Percentiles rank a stretch among this genome's conserved stretches.
Evolutionary conservation across 2,888 invertebrate genomes (phyloP).

Genomic region (Drosophila diplacantha): DNA sequence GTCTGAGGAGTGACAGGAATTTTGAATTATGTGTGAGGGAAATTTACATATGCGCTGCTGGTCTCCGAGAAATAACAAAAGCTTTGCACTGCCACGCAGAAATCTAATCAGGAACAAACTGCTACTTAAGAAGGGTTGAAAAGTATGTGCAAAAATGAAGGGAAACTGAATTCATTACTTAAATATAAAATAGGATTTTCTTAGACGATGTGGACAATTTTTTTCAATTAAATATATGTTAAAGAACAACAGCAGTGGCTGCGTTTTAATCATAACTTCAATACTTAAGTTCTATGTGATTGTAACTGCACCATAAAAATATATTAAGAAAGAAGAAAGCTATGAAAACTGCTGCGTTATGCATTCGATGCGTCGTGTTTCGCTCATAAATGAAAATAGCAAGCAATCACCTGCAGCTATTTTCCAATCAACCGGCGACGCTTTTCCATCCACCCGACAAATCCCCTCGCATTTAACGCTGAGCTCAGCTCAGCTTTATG

Average conservation of each 20-base stretch:
- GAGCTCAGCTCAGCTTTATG: slow-evolving; percentile 61
- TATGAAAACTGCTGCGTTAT: slow-evolving; percentile 20
- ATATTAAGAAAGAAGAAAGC: neutral
- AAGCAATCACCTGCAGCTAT: slow-evolving; percentile 67
- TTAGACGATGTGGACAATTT: neutral
- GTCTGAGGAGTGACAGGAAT: slow-evolving; percentile 64
- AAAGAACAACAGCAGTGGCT: too few relatives aligned
- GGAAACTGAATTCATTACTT: too few relatives aligned
- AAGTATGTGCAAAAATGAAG: neutral
- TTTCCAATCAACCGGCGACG: slow-evolving; percentile 62
- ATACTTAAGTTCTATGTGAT: neutral
- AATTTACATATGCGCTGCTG: slow-evolving; percentile 44
- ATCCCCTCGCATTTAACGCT: slow-evolving; percentile 46
- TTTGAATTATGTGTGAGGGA: slow-evolving; percentile 60
- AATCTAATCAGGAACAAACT: slow-evolving; percentile 52
- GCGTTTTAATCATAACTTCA: neutral
- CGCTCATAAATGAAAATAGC: slow-evolving; percentile 60
- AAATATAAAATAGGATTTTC: neutral
- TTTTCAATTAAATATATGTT: neutral
- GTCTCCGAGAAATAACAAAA: slow-evolving; percentile 46
- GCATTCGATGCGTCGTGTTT: slow-evolving; percentile 27
- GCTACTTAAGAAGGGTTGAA: neutral
- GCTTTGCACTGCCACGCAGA: slow-evolving; percentile 31
- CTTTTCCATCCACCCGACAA: slow-evolving; percentile 38
- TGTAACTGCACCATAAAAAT: slow-evolving; percentile 35